Base-by-base conservation (phyloP, 2,113 vertebrate species). In the Calidris pugnax region DNA sequence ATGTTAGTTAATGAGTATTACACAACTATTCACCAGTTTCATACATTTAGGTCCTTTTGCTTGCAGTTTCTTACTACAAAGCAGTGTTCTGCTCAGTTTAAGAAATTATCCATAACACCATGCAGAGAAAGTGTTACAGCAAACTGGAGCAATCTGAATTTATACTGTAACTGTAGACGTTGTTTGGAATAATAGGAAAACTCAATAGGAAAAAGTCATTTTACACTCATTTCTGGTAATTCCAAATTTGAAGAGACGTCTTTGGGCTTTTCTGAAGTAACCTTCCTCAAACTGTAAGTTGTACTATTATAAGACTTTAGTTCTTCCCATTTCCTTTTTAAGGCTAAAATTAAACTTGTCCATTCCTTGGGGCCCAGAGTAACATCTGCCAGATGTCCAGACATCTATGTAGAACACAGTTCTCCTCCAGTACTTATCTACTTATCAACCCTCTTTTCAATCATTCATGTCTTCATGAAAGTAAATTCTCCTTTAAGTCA, bases 251-350 rank as follows among this genome's bases (percentile, higher is more conserved):
- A 96, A 90, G 76, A 97, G 89, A 60, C 50, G 79, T 80, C 47
- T 95, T 90, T 75, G 48, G 74, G 15, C 93, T 95, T 95, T 96
- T 91, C 69, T 94, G 72, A 96, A 95, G 82, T 68, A 96, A 93
- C 90, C 93, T 97, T 97, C 94, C 85, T 96, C 93, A 98, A 97
- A 97, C 90, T 94, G n/a, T 85, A 96, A 89, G 85, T 55, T 95
- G 84, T 95, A 93, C 95, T 98, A 98, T 96, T 97, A 74, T 96
- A 98, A 98, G 95, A 97, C 92, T 94, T 96, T 53, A 98, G 95
- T 91, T 97, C 97, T 98, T 98, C 97, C 96, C 96, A 98, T 98
- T 98, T 98, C 97, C 97, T 98, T 97, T 97, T 95, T 88, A 96
- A 94, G 74, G 76, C 96, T 98, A 98, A 98, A 98, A 98, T 98